Percentiles rank a stretch among this genome's conserved stretches.
Conservation (phyloP, 2,113 vertebrate genomes). For the Nibea coibor region DNA sequence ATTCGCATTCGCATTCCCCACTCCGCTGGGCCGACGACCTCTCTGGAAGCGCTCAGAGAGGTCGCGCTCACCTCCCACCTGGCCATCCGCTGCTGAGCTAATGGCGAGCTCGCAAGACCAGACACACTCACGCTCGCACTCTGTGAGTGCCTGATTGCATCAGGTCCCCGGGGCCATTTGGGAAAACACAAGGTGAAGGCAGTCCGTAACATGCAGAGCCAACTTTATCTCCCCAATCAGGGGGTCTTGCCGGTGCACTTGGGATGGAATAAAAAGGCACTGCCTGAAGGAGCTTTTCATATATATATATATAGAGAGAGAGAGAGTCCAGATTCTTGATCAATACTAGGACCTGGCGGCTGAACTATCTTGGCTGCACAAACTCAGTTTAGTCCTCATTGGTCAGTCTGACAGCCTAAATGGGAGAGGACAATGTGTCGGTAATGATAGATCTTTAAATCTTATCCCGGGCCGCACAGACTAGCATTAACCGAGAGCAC, state of each 20-base stretch:
- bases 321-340: constrained; percentile 43
- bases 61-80: constrained; percentile 54
- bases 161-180: constrained; percentile 48
- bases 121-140: constrained; percentile 59
- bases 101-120: constrained; percentile 54
- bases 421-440: constrained; percentile 37
- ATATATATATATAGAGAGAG: neutral
- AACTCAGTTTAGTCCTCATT: constrained; percentile 35
- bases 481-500: constrained; percentile 34
- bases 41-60: constrained; percentile 37
- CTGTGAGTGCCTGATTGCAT: constrained; percentile 65
- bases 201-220: constrained; percentile 26
- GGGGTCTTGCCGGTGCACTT: constrained; percentile 15
- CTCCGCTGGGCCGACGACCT: constrained; percentile 41
- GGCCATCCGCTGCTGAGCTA: constrained; percentile 65
- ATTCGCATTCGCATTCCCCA: too few relatives aligned
- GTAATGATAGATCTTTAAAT: constrained; percentile 52
- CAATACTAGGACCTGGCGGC: constrained; percentile 39
- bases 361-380: constrained; percentile 51
- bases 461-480: constrained; percentile 30
- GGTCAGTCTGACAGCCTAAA: constrained; percentile 57
- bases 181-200: constrained; percentile 68
- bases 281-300: constrained; percentile 19
- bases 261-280: constrained; percentile 12
- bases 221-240: constrained; percentile 60